These are phyloP conservation scores for Hetaerina titia DNA, from an alignment of 2,888 invertebrate genomes.

Conservation along the genomic window DNA sequence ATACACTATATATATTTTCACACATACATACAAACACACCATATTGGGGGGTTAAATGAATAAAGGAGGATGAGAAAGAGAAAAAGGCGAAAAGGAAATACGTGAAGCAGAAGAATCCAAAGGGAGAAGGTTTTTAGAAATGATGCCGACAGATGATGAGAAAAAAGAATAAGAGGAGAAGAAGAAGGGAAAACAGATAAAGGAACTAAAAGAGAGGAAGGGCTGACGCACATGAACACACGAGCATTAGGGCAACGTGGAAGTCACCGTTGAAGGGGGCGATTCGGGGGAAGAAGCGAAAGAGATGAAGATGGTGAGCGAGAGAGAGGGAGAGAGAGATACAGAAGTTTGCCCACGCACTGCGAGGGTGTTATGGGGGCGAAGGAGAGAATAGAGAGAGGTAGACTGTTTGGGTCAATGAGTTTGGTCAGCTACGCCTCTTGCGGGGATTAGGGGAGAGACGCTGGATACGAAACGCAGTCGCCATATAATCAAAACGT, in stretches of 20 bases:
- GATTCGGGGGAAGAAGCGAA: not conserved
- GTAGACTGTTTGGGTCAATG: not conserved
- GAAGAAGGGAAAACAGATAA: no score
- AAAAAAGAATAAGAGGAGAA: no score
- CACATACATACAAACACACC: no score
- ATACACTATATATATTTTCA: no score
- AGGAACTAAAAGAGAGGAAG: not conserved
- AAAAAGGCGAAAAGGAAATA: no score
- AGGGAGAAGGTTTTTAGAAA: no score
- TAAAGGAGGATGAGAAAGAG: no score
- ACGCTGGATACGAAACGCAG: not conserved
- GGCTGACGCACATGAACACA: not conserved
- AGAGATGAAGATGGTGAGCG: not conserved
- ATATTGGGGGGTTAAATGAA: no score
- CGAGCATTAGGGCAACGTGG: not conserved
- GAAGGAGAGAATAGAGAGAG: no score
- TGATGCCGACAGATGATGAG: no score
- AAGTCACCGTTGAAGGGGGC: not conserved
- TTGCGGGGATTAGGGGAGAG: not conserved
- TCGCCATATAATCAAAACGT: conserved; percentile 26
- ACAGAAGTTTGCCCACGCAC: no score
- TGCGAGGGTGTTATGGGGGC: not conserved
- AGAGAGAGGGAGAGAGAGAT: not conserved
- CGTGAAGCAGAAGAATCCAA: no score
- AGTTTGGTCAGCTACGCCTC: not conserved